Percentiles rank a stretch among this genome's conserved stretches.
phyloP scores from a whole-genome alignment of 2,888 invertebrate species.

The Cloeon dipterum region DNA sequence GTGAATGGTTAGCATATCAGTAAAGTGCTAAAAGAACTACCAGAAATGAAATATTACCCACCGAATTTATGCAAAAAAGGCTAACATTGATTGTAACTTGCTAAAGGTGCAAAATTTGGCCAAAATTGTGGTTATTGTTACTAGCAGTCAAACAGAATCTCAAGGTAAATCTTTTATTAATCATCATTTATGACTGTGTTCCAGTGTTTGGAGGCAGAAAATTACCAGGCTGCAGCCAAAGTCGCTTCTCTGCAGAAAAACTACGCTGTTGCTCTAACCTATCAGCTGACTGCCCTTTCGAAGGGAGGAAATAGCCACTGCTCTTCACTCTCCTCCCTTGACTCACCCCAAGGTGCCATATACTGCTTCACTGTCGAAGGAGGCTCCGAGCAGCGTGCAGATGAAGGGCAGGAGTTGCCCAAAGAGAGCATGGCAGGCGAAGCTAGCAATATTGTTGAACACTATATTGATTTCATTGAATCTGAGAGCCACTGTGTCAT shows the following conservation, averaged over 20 bases:
- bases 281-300: slow-evolving; percentile 19
- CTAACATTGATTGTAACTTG: too few species aligned
- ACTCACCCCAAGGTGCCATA: slow-evolving; percentile 12
- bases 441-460: slow-evolving; percentile 8
- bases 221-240: slow-evolving; percentile 23
- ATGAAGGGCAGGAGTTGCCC: slow-evolving; percentile 4
- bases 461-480: slow-evolving; percentile 8
- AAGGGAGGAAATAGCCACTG: slow-evolving; percentile 4
- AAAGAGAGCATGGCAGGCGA: slow-evolving; percentile 5
- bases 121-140: too few species aligned
- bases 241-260: slow-evolving; percentile 20
- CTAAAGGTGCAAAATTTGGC: too few species aligned
- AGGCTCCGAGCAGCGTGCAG: slow-evolving; percentile 19
- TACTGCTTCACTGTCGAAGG: slow-evolving; percentile 21
- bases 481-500: slow-evolving; percentile 9
- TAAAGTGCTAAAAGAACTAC: too few species aligned
- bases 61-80: too few species aligned
- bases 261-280: slow-evolving; percentile 17
- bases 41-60: too few species aligned
- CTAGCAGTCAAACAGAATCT: too few species aligned
- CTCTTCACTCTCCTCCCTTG: slow-evolving; percentile 8
- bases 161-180: too few species aligned
- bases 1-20: too few species aligned
- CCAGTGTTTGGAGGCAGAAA: slow-evolving; percentile 19
- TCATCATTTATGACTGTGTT: slow-evolving; percentile 7